Evolutionary conservation across 2,797 vertebrate genomes (phyloP).

Genomic region (Semotilus atromaculatus): DNA sequence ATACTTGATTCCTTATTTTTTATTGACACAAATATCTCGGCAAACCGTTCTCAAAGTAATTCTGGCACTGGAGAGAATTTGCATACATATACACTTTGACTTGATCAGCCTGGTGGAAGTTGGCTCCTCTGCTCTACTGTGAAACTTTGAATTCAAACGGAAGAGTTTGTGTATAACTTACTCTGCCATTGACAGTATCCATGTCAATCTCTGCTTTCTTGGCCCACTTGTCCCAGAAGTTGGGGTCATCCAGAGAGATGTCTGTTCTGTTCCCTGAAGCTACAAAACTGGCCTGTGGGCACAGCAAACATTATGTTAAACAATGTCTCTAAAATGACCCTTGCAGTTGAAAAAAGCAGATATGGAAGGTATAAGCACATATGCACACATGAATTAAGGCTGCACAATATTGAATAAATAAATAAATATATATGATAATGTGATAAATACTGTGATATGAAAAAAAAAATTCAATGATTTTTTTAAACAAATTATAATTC

Average conservation of each 20-base stretch:
- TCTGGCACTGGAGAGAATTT: background rate
- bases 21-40: background rate
- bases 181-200: slow-evolving; percentile 93
- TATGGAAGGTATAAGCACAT: background rate
- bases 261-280: slow-evolving; percentile 98
- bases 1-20: background rate
- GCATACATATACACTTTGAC: background rate
- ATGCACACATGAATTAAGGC: background rate
- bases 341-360: background rate
- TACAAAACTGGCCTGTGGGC: slow-evolving; percentile 95
- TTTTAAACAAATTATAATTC: background rate
- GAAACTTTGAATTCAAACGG: background rate
- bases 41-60: background rate
- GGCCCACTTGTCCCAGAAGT: slow-evolving; percentile 99
- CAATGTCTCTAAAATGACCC: background rate
- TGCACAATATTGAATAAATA: background rate
- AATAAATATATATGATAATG: too few relatives aligned
- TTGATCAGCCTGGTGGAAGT: background rate
- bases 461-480: background rate
- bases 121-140: background rate
- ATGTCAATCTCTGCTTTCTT: slow-evolving; percentile 97
- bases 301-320: slow-evolving; percentile 38
- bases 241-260: slow-evolving; percentile 97
- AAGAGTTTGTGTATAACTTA: slow-evolving; percentile 74
- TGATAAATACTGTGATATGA: background rate